phyloP scores from a whole-genome alignment of 2,113 vertebrate genomes.

The Centropus unirufus region DNA sequence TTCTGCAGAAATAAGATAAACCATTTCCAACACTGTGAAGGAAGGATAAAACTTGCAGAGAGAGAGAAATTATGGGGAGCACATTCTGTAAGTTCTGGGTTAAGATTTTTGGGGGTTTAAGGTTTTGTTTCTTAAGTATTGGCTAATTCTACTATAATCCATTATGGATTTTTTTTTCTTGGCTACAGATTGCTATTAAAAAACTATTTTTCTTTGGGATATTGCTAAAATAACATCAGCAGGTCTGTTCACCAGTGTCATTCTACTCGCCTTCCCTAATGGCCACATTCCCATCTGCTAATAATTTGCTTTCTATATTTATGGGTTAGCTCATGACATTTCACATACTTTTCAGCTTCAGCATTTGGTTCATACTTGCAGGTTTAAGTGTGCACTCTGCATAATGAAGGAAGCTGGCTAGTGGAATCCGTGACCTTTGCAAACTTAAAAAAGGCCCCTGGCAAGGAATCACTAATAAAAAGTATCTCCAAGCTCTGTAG shows the following conservation, averaged over 20 bases:
- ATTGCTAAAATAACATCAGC: background rate
- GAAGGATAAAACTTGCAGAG: background rate
- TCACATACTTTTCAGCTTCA: background rate
- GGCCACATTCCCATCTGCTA: background rate
- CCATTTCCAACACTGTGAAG: background rate
- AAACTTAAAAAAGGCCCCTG: background rate
- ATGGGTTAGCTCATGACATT: background rate
- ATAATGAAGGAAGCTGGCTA: background rate
- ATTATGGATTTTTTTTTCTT: background rate
- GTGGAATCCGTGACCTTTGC: background rate
- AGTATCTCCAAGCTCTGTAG: background rate
- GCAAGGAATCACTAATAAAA: background rate
- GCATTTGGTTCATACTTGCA: background rate
- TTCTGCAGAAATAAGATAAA: background rate
- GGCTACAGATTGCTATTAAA: background rate
- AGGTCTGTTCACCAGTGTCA: background rate
- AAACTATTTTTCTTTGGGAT: background rate
- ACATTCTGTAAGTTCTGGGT: background rate
- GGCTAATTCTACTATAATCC: background rate
- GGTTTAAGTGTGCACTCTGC: background rate
- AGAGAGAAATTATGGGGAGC: background rate
- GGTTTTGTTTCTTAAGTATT: background rate
- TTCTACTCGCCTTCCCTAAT: background rate
- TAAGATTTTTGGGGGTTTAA: background rate
- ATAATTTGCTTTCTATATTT: background rate